phyloP scores from a whole-genome alignment of 2,797 vertebrate species.

The Ambastaia sidthimunki region DNA sequence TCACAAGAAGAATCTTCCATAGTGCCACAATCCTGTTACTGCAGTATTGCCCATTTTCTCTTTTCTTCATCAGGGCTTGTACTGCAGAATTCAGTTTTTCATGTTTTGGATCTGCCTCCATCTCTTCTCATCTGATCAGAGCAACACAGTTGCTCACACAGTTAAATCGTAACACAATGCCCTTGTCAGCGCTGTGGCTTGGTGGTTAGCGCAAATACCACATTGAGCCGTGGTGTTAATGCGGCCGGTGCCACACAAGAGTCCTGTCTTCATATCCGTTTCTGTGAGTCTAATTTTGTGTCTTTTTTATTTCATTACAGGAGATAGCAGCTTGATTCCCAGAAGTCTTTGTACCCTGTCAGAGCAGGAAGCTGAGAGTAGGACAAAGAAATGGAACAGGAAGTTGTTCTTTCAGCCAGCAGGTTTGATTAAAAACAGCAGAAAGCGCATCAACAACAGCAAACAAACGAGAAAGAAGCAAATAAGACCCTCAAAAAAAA shows the following conservation, averaged over 20 bases:
- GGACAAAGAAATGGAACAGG: conserved; percentile 41
- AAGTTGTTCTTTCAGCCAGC: conserved; percentile 10
- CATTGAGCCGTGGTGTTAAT: neutral
- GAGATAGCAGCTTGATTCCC: conserved; percentile 16
- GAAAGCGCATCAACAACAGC: neutral
- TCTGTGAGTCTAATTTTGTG: no score
- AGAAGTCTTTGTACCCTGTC: conserved; percentile 5
- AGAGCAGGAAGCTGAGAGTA: conserved; percentile 28
- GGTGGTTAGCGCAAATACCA: neutral
- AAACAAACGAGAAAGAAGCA: neutral
- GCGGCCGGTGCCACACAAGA: no score
- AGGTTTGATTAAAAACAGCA: conserved; percentile 8
- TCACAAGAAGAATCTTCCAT: neutral
- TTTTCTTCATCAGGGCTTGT: no score
- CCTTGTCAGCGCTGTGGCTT: neutral
- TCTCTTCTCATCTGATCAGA: neutral
- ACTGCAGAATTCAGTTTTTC: no score
- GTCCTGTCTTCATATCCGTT: no score
- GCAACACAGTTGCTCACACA: conserved; percentile 19
- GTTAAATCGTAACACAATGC: conserved; percentile 18
- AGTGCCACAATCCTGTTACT: neutral
- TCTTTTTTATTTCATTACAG: conserved; percentile 16
- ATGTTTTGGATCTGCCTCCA: no score
- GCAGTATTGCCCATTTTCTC: no score
- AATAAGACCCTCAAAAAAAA: conserved; percentile 1